phyloP scores from a whole-genome alignment of 30 jellyfish, hydroid and myxozoan genomes.

The Morbakka virulenta region DNA sequence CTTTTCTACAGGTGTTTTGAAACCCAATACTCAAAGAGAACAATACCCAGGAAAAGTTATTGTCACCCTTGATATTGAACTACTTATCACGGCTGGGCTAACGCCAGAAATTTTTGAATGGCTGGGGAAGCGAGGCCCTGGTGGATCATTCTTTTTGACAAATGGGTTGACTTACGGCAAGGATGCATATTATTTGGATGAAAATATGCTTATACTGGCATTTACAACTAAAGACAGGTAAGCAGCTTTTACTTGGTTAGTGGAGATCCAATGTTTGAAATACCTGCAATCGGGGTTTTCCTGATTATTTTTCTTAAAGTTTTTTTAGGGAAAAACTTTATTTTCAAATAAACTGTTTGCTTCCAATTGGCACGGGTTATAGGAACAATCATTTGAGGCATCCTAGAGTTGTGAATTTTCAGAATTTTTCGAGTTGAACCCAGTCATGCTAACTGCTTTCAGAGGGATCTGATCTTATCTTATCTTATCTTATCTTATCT shows the following conservation, averaged over 20 bases:
- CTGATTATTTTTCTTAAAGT: too few relatives aligned
- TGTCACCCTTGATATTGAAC: slow-evolving; percentile 64
- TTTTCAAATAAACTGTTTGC: too few relatives aligned
- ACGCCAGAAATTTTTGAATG: slow-evolving; percentile 64
- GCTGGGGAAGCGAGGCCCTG: slow-evolving; percentile 73
- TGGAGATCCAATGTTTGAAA: too few relatives aligned
- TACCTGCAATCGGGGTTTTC: too few relatives aligned
- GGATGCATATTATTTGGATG: slow-evolving; percentile 48
- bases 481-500: too few relatives aligned
- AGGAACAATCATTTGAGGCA: too few relatives aligned
- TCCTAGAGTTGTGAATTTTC: too few relatives aligned
- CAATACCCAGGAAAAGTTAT: slow-evolving; percentile 26
- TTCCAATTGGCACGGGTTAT: too few relatives aligned
- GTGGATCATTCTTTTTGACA: slow-evolving; percentile 26
- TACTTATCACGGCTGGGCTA: slow-evolving; percentile 40
- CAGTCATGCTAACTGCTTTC: too few relatives aligned
- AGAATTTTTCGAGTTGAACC: too few relatives aligned
- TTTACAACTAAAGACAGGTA: slow-evolving; percentile 76
- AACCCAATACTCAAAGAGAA: background rate
- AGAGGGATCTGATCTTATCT: too few relatives aligned
- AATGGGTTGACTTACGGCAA: slow-evolving; percentile 51
- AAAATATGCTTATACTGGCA: slow-evolving; percentile 74
- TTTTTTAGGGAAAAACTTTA: too few relatives aligned
- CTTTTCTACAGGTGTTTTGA: slow-evolving; percentile 56
- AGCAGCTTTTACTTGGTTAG: background rate